A percentile compares a stretch with the other conserved stretches of the same genome.
These are phyloP conservation scores for Ochlodes sylvanus DNA, from an alignment of 2,888 invertebrate species.

Conservation along the genomic window DNA sequence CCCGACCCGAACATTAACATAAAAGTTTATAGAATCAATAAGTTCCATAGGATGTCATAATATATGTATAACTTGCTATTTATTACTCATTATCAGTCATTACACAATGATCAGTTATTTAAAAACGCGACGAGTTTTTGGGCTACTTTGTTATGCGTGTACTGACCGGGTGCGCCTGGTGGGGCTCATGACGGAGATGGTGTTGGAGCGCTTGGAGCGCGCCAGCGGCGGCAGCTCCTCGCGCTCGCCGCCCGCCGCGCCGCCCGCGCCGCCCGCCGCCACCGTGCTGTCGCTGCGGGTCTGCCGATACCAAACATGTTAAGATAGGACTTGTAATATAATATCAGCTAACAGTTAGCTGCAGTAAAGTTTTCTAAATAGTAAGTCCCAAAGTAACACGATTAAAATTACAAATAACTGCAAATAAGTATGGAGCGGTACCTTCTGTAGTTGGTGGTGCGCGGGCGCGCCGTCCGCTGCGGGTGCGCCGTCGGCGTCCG, in stretches of 20 bases:
- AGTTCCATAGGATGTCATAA: too few relatives aligned
- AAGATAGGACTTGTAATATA: too few relatives aligned
- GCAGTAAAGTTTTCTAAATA: too few relatives aligned
- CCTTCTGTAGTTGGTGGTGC: constrained; percentile 71
- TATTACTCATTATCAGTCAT: too few relatives aligned
- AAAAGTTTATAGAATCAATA: too few relatives aligned
- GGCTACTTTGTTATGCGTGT: neutral
- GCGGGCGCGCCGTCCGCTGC: constrained; percentile 44
- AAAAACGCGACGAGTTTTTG: too few relatives aligned
- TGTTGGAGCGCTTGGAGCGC: constrained; percentile 87
- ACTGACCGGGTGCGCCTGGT: constrained; percentile 74
- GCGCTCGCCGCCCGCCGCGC: constrained; percentile 50
- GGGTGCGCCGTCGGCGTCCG: constrained; percentile 41
- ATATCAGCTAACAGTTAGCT: too few relatives aligned
- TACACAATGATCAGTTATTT: too few relatives aligned
- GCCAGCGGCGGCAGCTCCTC: constrained; percentile 85
- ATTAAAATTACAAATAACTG: too few relatives aligned
- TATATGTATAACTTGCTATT: too few relatives aligned
- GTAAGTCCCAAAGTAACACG: too few relatives aligned
- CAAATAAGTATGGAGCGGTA: constrained; percentile 38
- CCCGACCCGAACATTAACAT: too few relatives aligned
- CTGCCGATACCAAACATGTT: constrained; percentile 47
- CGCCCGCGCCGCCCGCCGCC: constrained; percentile 48
- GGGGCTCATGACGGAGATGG: constrained; percentile 94
- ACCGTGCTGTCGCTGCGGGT: constrained; percentile 74